Conservation (phyloP, 1,140 invertebrate genomes). For the Drosophila santomea region DNA sequence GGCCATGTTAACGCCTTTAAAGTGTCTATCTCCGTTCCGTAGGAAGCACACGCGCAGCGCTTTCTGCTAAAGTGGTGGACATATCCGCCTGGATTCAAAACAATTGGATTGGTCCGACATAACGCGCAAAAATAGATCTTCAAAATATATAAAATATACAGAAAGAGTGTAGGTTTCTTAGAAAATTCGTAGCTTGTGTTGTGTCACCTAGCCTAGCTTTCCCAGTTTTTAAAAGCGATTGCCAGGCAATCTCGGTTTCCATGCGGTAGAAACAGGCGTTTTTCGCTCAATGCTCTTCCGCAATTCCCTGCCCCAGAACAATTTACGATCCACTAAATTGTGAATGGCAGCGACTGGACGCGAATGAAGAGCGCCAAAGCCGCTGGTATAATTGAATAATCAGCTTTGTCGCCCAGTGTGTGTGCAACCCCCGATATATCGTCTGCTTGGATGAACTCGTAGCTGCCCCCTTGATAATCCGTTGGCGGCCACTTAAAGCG, state of each 20-base stretch:
- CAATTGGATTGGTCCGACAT: not conserved
- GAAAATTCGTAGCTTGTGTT: not conserved
- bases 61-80: not conserved
- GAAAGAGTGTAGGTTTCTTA: not conserved
- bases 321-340: slow-evolving; percentile 67
- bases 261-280: slow-evolving; percentile 27
- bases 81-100: not conserved
- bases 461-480: not conserved
- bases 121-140: not conserved
- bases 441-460: not conserved
- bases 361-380: slow-evolving; percentile 66
- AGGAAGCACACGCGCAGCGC: slow-evolving; percentile 29
- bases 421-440: slow-evolving; percentile 36
- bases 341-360: slow-evolving; percentile 48
- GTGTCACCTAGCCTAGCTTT: not conserved
- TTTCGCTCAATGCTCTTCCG: slow-evolving; percentile 51
- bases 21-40: slow-evolving; percentile 24
- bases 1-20: slow-evolving; percentile 20
- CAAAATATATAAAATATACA: not conserved
- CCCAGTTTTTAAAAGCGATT: not conserved
- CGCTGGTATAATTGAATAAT: slow-evolving; percentile 79
- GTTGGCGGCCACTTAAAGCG: slow-evolving; percentile 13
- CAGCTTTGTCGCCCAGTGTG: slow-evolving; percentile 64
- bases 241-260: slow-evolving; percentile 20
- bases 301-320: slow-evolving; percentile 27